Evolutionary conservation across 2,113 vertebrate species (phyloP).

Genomic region (Rhinichthys klamathensis): DNA sequence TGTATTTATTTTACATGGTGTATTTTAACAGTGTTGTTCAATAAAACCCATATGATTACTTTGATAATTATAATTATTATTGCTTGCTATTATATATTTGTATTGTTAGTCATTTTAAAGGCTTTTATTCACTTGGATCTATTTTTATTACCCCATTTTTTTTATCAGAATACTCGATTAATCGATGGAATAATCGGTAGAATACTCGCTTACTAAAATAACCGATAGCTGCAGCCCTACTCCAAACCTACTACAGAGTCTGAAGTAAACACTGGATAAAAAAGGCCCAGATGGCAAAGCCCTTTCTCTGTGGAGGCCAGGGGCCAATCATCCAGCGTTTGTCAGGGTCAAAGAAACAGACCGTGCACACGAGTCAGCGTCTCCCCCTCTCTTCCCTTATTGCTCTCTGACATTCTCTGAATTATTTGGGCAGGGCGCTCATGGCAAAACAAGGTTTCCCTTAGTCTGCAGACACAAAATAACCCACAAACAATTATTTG

Average conservation of each 20-base stretch:
- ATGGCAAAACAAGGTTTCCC: conserved; percentile 12
- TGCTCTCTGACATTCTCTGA: conserved; percentile 27
- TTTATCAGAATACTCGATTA: no score
- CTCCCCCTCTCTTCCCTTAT: not conserved
- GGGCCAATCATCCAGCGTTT: conserved; percentile 40
- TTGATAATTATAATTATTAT: no score
- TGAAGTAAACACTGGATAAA: not conserved
- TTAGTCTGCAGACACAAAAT: conserved; percentile 20
- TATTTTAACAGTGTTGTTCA: no score
- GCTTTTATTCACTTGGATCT: no score
- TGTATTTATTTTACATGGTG: no score
- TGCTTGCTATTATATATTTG: no score
- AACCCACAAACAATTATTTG: not conserved
- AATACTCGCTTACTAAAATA: no score
- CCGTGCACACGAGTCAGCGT: conserved; percentile 28
- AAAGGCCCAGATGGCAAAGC: not conserved
- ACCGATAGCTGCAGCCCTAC: no score
- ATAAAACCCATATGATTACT: no score
- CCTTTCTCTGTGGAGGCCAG: conserved; percentile 6
- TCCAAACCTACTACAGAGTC: not conserved
- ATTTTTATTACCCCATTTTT: no score
- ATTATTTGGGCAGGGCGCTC: not conserved
- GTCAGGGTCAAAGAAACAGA: conserved; percentile 47
- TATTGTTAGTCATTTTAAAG: no score
- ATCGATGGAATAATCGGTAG: no score